Conservation (phyloP, 2,888 invertebrate genomes). For the Keiferia lycopersicella region DNA sequence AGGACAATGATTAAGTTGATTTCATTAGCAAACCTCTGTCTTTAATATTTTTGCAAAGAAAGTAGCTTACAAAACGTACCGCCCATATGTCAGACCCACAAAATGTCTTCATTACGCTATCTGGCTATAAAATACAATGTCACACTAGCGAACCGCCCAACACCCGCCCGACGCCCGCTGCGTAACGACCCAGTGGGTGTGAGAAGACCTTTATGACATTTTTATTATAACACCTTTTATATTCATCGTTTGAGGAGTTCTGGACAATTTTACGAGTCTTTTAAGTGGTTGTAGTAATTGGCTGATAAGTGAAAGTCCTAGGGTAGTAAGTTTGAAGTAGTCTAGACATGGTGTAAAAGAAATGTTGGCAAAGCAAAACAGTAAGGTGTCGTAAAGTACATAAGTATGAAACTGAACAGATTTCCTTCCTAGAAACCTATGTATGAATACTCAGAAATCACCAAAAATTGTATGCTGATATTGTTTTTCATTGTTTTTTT, state of each 20-base stretch:
- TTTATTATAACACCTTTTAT: constrained; percentile 19
- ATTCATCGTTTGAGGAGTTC: constrained; percentile 4
- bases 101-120: constrained; percentile 22
- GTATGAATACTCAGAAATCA: too few relatives aligned
- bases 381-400: too few relatives aligned
- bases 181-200: constrained; percentile 23
- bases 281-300: constrained; percentile 4
- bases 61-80: neutral
- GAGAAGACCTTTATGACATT: constrained; percentile 23
- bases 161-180: neutral
- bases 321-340: neutral
- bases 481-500: too few relatives aligned
- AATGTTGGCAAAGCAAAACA: too few relatives aligned
- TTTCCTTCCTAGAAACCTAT: too few relatives aligned
- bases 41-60: neutral
- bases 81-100: constrained; percentile 8
- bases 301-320: constrained; percentile 8
- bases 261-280: neutral
- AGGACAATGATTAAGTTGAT: too few relatives aligned
- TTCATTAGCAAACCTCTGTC: neutral
- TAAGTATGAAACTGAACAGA: too few relatives aligned
- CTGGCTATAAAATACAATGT: constrained; percentile 23
- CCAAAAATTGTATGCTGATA: too few relatives aligned
- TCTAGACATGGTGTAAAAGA: too few relatives aligned
- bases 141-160: neutral